phyloP scores from a whole-genome alignment of 2,797 vertebrate genomes.

The Percopsis omiscomaycus region DNA sequence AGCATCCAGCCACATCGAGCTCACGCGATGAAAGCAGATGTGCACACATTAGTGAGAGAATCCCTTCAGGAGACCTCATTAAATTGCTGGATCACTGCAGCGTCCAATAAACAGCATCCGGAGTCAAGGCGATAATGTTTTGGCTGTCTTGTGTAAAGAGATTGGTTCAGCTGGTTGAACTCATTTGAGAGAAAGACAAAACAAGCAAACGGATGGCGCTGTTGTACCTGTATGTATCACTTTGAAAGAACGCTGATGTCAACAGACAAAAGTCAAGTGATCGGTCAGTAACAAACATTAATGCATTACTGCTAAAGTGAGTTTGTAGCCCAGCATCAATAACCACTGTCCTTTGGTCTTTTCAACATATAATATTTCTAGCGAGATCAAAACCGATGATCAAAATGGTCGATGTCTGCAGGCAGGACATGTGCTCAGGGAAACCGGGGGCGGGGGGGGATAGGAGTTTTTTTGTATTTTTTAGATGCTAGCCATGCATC shows the following conservation, averaged over 20 bases:
- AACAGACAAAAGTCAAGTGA: slow-evolving; percentile 50
- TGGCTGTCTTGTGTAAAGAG: slow-evolving; percentile 6
- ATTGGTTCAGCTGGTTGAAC: neutral
- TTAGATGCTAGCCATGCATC: slow-evolving; percentile 72
- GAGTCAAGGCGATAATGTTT: slow-evolving; percentile 41
- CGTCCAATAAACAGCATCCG: slow-evolving; percentile 62
- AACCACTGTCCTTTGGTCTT: slow-evolving; percentile 4
- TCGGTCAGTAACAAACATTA: slow-evolving; percentile 32
- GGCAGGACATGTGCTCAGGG: slow-evolving; percentile 12
- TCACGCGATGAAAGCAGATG: slow-evolving; percentile 68
- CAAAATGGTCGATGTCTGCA: slow-evolving; percentile 16
- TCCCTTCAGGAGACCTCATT: slow-evolving; percentile 69
- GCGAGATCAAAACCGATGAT: neutral
- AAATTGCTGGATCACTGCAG: slow-evolving; percentile 59
- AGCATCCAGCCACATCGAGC: slow-evolving; percentile 57
- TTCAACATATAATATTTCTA: neutral
- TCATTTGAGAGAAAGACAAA: neutral
- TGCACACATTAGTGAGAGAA: slow-evolving; percentile 60
- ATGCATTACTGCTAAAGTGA: slow-evolving; percentile 11
- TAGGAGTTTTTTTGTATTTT: slow-evolving; percentile 61
- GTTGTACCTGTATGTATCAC: slow-evolving; percentile 14
- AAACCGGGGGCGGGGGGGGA: slow-evolving; percentile 3
- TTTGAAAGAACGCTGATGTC: slow-evolving; percentile 40
- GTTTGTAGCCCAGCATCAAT: slow-evolving; percentile 5
- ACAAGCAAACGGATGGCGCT: neutral